Conservation (phyloP, 2,113 vertebrate genomes). For the Alligator sinensis region DNA sequence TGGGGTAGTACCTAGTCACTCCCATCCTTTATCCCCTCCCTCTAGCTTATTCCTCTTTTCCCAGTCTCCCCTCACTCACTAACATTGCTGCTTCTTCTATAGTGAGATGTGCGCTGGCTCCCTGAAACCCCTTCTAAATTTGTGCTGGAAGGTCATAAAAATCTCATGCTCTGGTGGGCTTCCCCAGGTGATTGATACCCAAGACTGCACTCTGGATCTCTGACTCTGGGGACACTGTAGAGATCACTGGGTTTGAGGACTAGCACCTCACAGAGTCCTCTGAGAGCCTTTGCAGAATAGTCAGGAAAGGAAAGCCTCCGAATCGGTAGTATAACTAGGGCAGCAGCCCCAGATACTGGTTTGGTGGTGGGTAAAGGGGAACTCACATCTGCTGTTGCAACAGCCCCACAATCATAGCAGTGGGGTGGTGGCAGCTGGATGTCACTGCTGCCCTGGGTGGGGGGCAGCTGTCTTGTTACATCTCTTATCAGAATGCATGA, state of each 20-base stretch:
- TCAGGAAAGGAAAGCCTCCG: not conserved
- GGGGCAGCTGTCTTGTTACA: too few relatives aligned
- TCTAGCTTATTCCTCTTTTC: not conserved
- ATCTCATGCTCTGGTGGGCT: not conserved
- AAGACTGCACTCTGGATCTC: not conserved
- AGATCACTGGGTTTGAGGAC: not conserved
- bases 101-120: not conserved
- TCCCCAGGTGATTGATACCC: not conserved
- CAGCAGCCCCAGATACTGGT: too few relatives aligned
- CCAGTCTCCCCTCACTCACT: not conserved
- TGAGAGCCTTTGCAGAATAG: not conserved
- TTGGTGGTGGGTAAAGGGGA: too few relatives aligned
- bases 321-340: too few relatives aligned
- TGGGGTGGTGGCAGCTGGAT: too few relatives aligned
- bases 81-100: not conserved
- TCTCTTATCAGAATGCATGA: not conserved
- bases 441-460: too few relatives aligned
- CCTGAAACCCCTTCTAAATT: not conserved
- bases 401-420: too few relatives aligned
- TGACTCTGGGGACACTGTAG: not conserved
- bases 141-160: not conserved
- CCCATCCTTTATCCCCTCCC: not conserved
- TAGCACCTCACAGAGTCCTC: not conserved
- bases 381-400: too few relatives aligned
- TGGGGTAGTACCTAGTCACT: not conserved